phyloP scores from a whole-genome alignment of 2,113 vertebrate species.

The Ammodramus savannarum region DNA sequence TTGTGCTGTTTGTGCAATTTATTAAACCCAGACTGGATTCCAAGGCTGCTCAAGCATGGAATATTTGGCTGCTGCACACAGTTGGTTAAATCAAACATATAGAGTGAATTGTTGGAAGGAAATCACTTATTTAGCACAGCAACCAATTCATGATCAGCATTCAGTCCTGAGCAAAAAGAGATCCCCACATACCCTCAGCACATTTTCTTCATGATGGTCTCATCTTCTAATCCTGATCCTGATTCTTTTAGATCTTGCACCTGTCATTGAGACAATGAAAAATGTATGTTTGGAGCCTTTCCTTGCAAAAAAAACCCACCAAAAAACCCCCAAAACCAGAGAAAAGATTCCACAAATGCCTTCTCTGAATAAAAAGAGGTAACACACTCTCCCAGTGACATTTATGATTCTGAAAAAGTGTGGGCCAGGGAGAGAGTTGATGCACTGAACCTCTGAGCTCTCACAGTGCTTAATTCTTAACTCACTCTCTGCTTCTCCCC shows the following conservation, averaged over 20 bases:
- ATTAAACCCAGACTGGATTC: neutral
- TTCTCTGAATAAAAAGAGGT: neutral
- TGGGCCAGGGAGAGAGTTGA: neutral
- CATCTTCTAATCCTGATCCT: neutral
- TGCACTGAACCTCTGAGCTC: neutral
- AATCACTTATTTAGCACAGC: neutral
- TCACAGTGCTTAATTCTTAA: neutral
- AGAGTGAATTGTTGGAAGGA: neutral
- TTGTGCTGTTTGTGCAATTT: neutral
- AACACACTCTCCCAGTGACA: neutral
- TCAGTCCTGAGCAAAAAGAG: neutral
- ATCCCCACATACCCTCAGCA: neutral
- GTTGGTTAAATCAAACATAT: neutral
- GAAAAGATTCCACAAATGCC: neutral
- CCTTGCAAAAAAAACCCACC: neutral
- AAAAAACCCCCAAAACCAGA: neutral
- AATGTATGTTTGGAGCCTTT: neutral
- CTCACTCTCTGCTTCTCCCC: neutral
- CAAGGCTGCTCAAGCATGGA: neutral
- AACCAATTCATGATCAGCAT: neutral
- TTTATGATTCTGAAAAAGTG: neutral
- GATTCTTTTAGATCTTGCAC: neutral
- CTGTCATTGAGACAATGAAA: neutral
- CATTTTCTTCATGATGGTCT: neutral
- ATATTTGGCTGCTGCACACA: neutral